Conservation (phyloP, 2,113 vertebrate species). For the Mirounga angustirostris region DNA sequence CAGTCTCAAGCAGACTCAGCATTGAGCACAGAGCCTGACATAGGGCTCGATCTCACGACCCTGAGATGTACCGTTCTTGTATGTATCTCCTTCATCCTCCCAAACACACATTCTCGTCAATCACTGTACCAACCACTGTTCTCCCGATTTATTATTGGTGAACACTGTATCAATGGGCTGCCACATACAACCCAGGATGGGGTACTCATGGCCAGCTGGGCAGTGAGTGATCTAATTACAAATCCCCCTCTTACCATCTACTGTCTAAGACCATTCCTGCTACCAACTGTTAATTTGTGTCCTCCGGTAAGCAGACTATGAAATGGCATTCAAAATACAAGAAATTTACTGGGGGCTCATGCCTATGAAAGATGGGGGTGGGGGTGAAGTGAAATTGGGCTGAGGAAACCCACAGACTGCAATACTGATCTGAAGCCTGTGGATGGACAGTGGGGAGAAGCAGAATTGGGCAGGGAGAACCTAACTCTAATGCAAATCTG, state of each 20-base stretch:
- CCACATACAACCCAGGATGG: background rate
- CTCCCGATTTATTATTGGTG: background rate
- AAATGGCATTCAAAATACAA: background rate
- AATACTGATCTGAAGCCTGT: background rate
- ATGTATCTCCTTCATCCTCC: background rate
- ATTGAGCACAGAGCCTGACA: background rate
- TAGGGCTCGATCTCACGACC: background rate
- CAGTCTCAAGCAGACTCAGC: background rate
- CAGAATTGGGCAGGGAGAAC: background rate
- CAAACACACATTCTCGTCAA: background rate
- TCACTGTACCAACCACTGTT: fast-evolving
- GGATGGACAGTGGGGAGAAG: background rate
- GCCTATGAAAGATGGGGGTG: background rate
- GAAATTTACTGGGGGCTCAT: background rate
- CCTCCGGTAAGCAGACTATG: background rate
- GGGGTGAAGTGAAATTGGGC: background rate
- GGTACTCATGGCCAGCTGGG: background rate
- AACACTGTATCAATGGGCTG: background rate
- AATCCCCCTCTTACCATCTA: background rate
- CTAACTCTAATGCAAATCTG: background rate
- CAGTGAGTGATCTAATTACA: background rate
- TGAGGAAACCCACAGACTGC: background rate
- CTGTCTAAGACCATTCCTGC: background rate
- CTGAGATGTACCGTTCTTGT: background rate
- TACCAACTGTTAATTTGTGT: background rate